Evolutionary conservation across 1,140 invertebrate genomes (phyloP).

Genomic region (Elymnias hypermnestra): DNA sequence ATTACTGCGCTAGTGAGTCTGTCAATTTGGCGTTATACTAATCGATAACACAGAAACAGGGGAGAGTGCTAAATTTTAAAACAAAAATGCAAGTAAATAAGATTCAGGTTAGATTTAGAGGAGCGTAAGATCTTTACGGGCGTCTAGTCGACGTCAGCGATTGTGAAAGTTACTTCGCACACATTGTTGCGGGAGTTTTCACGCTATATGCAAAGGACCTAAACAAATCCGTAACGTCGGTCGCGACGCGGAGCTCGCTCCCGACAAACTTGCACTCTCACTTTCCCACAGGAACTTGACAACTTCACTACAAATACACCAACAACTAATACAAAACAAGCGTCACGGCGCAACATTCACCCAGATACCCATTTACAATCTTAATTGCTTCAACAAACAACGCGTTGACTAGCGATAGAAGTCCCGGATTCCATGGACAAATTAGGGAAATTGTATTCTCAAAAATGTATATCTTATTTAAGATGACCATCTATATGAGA

Average conservation of each 20-base stretch:
- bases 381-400: too few relatives aligned
- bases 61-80: too few relatives aligned
- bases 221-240: conserved; percentile 37
- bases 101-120: too few relatives aligned
- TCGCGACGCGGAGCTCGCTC: conserved; percentile 38
- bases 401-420: too few relatives aligned
- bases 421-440: too few relatives aligned
- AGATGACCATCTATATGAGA: too few relatives aligned
- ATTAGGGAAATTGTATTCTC: too few relatives aligned
- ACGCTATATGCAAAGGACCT: conserved; percentile 25
- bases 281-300: conserved; percentile 57
- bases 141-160: not conserved
- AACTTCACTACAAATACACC: conserved; percentile 47
- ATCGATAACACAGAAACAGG: too few relatives aligned
- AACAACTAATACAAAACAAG: conserved; percentile 42
- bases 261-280: conserved; percentile 61
- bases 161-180: not conserved
- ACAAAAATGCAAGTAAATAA: too few relatives aligned
- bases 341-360: conserved; percentile 49
- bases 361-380: conserved; percentile 26
- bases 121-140: not conserved
- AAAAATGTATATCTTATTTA: too few relatives aligned
- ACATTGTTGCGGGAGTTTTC: not conserved
- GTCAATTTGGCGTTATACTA: too few relatives aligned
- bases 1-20: too few relatives aligned